Conservation (phyloP, 2,113 vertebrate genomes). For the Bufo bufo region DNA sequence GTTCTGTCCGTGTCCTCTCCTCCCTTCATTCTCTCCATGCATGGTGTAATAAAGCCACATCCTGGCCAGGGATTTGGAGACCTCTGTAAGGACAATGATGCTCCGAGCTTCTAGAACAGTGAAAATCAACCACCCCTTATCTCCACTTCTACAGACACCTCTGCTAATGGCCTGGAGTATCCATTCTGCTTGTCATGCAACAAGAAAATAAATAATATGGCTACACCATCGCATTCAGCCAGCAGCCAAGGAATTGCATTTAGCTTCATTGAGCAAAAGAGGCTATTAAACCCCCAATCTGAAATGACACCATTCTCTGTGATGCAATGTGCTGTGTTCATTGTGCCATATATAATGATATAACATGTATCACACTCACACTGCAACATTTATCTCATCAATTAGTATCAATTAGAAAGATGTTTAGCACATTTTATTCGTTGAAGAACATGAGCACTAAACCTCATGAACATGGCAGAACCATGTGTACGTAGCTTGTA, state of each 20-base stretch:
- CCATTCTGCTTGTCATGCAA: not conserved
- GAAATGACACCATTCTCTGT: not conserved
- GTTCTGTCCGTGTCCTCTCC: not conserved
- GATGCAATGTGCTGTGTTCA: not conserved
- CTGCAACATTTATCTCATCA: not conserved
- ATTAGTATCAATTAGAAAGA: not conserved
- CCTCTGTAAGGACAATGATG: not conserved
- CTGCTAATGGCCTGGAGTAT: not conserved
- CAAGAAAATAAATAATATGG: not conserved
- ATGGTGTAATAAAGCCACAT: not conserved
- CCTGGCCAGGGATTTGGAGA: conserved; percentile 16
- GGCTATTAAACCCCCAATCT: not conserved
- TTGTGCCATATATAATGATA: not conserved
- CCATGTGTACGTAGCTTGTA: not conserved
- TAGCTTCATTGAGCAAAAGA: not conserved
- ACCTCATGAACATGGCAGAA: not conserved
- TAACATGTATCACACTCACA: not conserved
- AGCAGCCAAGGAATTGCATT: not conserved
- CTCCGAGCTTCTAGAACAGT: not conserved
- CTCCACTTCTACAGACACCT: not conserved
- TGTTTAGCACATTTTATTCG: not conserved
- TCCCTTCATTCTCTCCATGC: conserved; percentile 9
- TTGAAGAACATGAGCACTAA: not conserved
- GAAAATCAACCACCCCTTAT: not conserved
- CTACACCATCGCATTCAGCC: not conserved